Evolutionary conservation across 2,797 vertebrate species (phyloP).

Genomic region (Gouania willdenowi): DNA sequence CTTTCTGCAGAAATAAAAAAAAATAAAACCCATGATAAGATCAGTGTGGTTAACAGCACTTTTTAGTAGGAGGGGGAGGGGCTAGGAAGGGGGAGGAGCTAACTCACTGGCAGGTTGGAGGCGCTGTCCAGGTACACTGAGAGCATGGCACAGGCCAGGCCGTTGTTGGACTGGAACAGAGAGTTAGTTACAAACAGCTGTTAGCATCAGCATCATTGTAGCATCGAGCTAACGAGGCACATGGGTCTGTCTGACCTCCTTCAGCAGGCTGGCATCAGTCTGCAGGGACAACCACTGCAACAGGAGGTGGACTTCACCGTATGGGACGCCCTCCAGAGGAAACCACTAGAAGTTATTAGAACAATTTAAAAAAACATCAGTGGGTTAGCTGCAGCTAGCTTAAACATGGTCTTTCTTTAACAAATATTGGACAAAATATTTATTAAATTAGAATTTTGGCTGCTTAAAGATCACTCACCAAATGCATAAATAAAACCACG

Average conservation of each 20-base stretch:
- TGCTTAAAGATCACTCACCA: too few species aligned
- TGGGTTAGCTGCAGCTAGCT: too few species aligned
- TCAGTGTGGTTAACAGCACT: not conserved
- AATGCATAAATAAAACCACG: too few species aligned
- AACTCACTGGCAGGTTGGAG: constrained; percentile 88
- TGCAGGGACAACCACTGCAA: constrained; percentile 89
- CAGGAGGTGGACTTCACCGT: constrained; percentile 82
- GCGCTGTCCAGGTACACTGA: constrained; percentile 89
- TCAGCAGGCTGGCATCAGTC: constrained; percentile 67
- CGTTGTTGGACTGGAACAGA: constrained; percentile 68
- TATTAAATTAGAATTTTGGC: too few species aligned
- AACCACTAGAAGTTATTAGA: constrained; percentile 82
- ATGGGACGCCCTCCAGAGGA: constrained; percentile 73
- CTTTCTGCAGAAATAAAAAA: constrained; percentile 74
- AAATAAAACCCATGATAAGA: not conserved
- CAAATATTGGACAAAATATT: too few species aligned
- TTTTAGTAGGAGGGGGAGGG: too few species aligned
- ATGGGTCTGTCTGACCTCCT: constrained; percentile 65
- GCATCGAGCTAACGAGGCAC: too few species aligned
- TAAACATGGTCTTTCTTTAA: too few species aligned
- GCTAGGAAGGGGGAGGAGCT: too few species aligned
- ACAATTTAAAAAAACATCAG: too few species aligned
- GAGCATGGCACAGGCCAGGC: constrained; percentile 86
- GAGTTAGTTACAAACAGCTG: too few species aligned
- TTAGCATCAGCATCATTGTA: too few species aligned